Base-by-base conservation (phyloP, 1,140 invertebrate species). In the Cherax quadricarinatus region DNA sequence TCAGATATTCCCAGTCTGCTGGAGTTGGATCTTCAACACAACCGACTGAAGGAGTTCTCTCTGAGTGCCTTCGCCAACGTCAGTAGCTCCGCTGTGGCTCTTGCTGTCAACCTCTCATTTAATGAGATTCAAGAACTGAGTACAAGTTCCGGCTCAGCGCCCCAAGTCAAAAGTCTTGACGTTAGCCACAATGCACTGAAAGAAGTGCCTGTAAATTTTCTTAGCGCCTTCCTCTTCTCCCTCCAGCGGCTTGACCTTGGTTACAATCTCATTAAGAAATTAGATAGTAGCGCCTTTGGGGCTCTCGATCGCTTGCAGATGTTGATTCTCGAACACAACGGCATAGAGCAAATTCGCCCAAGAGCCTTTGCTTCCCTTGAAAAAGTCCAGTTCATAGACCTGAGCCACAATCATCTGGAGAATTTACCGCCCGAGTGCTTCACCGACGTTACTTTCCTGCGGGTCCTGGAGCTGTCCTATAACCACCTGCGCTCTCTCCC, bases 341-440 rank as follows among this genome's bases (percentile, higher is more conserved):
- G 96, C 88, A 96, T 98, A 81, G 96, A 96, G 92, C 95, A 96
- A n/a, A 94, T 98, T 81, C 96, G 97, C 94, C 96, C 97, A 94
- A 96, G 97, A 18, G 97, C 97, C 24, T 95, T 95, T 83, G 93
- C 94, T 24, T 97, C 97, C 21, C 94, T 98, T 18, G 95, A 96
- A 75, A 96, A 96, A 70, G 95, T 98, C 12, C 97, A 98, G 95
- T 96, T 97, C 86, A 94, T 98, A 18, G 97, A 98, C 94, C 94
- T 98, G 1, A 97, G 97, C 81, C 96, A 96, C 93, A 98, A 98
- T 95, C 95, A 96, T 10, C 96, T 98, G 41, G 96, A 96, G 62
- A 97, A 97, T 94, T 95, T 98, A 88, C 97, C 97, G 30, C 96
- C 96, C n/a, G 96, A 97, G 94, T 97, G 98, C 94, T 98, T 98